Conservation (phyloP, 2,797 vertebrate species). For the Kryptolebias ocellatus region DNA sequence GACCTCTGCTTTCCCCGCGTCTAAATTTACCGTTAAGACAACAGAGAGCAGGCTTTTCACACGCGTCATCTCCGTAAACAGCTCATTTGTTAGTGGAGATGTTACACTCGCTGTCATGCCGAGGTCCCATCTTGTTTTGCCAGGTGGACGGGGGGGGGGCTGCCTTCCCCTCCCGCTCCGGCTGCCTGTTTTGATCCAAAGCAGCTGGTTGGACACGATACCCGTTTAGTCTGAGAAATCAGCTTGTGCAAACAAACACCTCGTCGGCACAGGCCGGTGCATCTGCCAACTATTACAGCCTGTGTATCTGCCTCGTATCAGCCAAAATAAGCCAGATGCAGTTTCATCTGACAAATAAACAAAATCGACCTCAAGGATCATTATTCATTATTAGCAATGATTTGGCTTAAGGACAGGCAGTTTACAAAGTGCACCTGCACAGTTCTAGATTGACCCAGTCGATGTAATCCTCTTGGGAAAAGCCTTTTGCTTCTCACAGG, state of each 20-base stretch:
- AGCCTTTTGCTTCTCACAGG: conserved; percentile 27
- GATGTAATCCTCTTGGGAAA: conserved; percentile 37
- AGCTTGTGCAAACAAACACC: conserved; percentile 95
- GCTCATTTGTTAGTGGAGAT: conserved; percentile 79
- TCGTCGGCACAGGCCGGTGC: conserved; percentile 80
- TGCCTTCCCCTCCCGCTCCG: conserved; percentile 31
- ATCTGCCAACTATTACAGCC: conserved; percentile 92
- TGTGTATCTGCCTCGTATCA: conserved; percentile 78
- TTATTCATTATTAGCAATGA: conserved; percentile 80
- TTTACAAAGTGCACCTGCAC: conserved; percentile 69
- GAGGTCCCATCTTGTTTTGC: conserved; percentile 88
- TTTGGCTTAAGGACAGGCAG: conserved; percentile 20
- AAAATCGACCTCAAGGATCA: conserved; percentile 74
- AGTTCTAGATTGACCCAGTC: conserved; percentile 26
- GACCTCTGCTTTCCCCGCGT: conserved; percentile 15
- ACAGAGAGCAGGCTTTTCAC: conserved; percentile 53
- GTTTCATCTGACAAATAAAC: conserved; percentile 91
- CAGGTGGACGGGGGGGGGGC: conserved; percentile 90
- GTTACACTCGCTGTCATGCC: conserved; percentile 80
- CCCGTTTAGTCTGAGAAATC: conserved; percentile 90
- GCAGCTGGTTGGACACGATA: conserved; percentile 89
- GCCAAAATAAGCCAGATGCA: conserved; percentile 79
- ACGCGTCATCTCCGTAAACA: conserved; percentile 76
- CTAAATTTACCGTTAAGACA: conserved; percentile 64
- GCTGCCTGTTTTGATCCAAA: conserved; percentile 85